A percentile compares a stretch with the other conserved stretches of the same genome.
phyloP scores from a whole-genome alignment of 2,888 invertebrate genomes.

The Agrotis exclamationis region DNA sequence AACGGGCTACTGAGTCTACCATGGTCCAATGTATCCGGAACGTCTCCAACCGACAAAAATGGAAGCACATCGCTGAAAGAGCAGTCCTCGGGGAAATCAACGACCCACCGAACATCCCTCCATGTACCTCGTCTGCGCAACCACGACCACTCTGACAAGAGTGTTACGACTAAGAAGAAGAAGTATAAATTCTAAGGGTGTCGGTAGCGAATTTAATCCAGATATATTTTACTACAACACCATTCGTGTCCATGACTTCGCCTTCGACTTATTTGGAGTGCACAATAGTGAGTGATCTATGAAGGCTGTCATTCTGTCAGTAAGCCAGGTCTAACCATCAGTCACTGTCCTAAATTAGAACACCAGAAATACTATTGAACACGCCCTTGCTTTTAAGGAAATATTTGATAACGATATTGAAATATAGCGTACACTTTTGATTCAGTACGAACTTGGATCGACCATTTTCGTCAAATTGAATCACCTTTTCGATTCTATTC shows the following conservation, averaged over 20 bases:
- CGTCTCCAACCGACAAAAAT: too few species aligned
- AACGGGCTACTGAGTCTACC: too few species aligned
- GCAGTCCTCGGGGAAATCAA: too few species aligned
- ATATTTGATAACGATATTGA: constrained; percentile 52
- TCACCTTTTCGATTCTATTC: background rate
- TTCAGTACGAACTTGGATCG: background rate
- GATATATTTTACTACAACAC: constrained; percentile 4
- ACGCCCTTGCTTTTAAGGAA: constrained; percentile 44
- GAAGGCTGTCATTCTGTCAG: constrained; percentile 43
- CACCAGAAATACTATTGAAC: constrained; percentile 34
- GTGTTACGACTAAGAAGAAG: too few species aligned
- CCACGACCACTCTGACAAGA: too few species aligned
- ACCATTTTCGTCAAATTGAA: background rate
- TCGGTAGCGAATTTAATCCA: background rate
- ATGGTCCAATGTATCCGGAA: too few species aligned
- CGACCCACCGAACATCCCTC: too few species aligned
- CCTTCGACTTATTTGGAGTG: constrained; percentile 40
- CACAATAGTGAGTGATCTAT: constrained; percentile 52
- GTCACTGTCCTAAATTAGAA: constrained; percentile 52
- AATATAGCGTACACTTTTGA: constrained; percentile 29
- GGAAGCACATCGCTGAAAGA: too few species aligned
- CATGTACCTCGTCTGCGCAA: too few species aligned
- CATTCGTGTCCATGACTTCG: constrained; percentile 16
- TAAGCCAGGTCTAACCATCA: constrained; percentile 42
- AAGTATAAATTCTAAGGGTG: background rate